Conservation (phyloP, 2,797 vertebrate species). For the Labeo calbasu region DNA sequence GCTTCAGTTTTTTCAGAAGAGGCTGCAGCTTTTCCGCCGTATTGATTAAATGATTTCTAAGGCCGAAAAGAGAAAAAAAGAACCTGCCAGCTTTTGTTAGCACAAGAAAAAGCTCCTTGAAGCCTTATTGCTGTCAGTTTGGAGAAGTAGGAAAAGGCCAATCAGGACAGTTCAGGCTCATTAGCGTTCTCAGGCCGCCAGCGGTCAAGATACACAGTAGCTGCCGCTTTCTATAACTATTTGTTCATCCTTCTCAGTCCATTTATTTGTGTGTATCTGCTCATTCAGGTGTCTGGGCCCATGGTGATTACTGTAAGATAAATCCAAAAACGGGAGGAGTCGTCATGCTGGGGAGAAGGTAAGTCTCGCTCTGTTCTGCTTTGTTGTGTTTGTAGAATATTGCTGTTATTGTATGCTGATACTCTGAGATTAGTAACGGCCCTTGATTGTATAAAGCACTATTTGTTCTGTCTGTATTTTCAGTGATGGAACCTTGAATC, state of each 20-base stretch:
- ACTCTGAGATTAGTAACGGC: neutral
- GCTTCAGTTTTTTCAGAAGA: constrained; percentile 6
- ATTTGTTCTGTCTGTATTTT: constrained; percentile 45
- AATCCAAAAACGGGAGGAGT: constrained; percentile 94
- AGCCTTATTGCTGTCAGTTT: constrained; percentile 27
- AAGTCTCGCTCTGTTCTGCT: constrained; percentile 27
- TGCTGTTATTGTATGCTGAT: neutral
- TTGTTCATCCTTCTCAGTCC: constrained; percentile 15
- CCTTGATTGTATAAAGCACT: neutral
- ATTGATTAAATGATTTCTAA: constrained; percentile 48
- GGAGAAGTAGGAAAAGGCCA: constrained; percentile 30
- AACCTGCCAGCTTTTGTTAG: constrained; percentile 37
- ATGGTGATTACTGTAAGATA: constrained; percentile 96
- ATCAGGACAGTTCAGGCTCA: constrained; percentile 21
- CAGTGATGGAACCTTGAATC: constrained; percentile 96
- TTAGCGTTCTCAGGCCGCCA: neutral
- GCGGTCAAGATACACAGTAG: neutral
- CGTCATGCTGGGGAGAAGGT: constrained; percentile 96
- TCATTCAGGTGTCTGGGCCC: constrained; percentile 87
- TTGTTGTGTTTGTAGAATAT: neutral
- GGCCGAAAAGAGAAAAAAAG: constrained; percentile 3
- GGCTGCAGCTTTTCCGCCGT: constrained; percentile 12
- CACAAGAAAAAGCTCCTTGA: constrained; percentile 29
- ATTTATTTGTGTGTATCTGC: neutral
- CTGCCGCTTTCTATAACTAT: neutral